Conservation (phyloP, 2,888 invertebrate genomes). For the Nymphalis c-album region DNA sequence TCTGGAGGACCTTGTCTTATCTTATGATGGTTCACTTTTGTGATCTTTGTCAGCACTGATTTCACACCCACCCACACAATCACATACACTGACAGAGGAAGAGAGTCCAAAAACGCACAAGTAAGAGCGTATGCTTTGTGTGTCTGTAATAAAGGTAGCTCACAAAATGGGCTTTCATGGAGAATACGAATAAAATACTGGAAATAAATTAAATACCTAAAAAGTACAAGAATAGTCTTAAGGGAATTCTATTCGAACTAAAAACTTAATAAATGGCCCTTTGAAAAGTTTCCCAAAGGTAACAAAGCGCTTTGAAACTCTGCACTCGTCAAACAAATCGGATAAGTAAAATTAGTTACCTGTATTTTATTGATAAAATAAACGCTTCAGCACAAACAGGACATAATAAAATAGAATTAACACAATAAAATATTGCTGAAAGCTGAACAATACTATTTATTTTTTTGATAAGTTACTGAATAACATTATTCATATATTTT, state of each 20-base stretch:
- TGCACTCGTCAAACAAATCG: conserved; percentile 39
- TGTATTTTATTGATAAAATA: conserved; percentile 9
- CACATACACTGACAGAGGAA: no score
- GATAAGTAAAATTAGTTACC: conserved; percentile 42
- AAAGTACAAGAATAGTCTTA: conserved; percentile 10
- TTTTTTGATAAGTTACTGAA: no score
- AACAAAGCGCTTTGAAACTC: conserved; percentile 37
- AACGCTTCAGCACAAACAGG: not conserved
- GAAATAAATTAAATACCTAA: not conserved
- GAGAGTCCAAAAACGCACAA: no score
- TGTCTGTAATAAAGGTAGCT: not conserved
- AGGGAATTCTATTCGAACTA: conserved; percentile 15
- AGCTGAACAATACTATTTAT: no score
- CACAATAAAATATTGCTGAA: not conserved
- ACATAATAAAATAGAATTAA: no score
- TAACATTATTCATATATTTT: not conserved
- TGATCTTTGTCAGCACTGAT: no score
- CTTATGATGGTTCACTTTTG: no score
- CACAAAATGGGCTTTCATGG: not conserved
- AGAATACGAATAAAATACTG: not conserved
- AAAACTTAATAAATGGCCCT: conserved; percentile 30
- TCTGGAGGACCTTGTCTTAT: no score
- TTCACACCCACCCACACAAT: no score
- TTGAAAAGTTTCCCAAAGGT: conserved; percentile 18
- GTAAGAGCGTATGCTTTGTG: no score